A percentile compares a stretch with the other conserved stretches of the same genome.
phyloP scores from a whole-genome alignment of 2,888 invertebrate genomes.

The Dascillus cervinus region DNA sequence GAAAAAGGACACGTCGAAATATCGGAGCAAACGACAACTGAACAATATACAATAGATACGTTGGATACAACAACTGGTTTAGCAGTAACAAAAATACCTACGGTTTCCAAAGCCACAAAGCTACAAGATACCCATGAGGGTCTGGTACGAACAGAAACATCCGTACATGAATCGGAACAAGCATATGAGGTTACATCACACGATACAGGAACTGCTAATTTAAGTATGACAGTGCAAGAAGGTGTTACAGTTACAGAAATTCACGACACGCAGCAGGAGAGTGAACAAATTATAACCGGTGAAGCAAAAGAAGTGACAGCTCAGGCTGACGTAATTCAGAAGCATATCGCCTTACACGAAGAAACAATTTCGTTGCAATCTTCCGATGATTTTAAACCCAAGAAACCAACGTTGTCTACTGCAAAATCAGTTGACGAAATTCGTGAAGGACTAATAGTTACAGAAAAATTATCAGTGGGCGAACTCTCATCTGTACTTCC shows the following conservation, averaged over 20 bases:
- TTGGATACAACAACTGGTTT: slow-evolving; percentile 13
- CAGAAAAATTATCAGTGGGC: slow-evolving; percentile 43
- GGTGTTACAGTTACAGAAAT: slow-evolving; percentile 39
- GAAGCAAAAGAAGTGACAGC: slow-evolving; percentile 42
- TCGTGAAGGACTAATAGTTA: slow-evolving; percentile 43
- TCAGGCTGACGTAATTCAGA: slow-evolving; percentile 39
- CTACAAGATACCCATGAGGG: slow-evolving; percentile 29
- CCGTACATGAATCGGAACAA: slow-evolving; percentile 30
- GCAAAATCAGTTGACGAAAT: slow-evolving; percentile 28
- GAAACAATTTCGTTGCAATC: slow-evolving; percentile 32
- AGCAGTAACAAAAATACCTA: slow-evolving; percentile 25
- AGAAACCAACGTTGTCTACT: slow-evolving; percentile 23
- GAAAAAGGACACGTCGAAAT: slow-evolving; percentile 25
- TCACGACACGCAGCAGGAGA: slow-evolving; percentile 33
- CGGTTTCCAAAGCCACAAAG: slow-evolving; percentile 18
- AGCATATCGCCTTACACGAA: slow-evolving; percentile 40
- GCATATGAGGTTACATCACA: slow-evolving; percentile 19
- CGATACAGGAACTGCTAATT: slow-evolving; percentile 13
- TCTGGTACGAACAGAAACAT: slow-evolving; percentile 27
- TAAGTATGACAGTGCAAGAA: slow-evolving; percentile 24
- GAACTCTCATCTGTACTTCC: slow-evolving; percentile 43
- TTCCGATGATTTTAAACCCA: slow-evolving; percentile 21
- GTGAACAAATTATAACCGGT: slow-evolving; percentile 39
- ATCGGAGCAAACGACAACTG: slow-evolving; percentile 18
- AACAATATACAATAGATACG: slow-evolving; percentile 16